A percentile compares a stretch with the other conserved stretches of the same genome.
Conservation (phyloP, 2,113 vertebrate species). For the Dinomys branickii region DNA sequence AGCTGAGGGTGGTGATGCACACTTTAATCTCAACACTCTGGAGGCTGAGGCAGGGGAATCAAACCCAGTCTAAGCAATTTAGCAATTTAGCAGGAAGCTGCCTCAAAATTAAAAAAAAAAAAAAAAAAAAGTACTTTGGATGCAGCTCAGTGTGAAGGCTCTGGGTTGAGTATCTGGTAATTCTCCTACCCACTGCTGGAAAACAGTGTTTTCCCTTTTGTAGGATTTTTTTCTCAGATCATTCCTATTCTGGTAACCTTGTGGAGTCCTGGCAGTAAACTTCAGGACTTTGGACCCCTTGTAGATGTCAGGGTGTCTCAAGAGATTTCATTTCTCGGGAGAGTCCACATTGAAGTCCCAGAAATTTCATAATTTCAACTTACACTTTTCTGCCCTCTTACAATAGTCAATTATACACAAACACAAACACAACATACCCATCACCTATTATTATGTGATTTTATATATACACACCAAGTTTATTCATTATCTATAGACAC, state of each 20-base stretch:
- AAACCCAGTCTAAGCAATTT: background rate
- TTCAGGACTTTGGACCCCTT: background rate
- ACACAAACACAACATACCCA: background rate
- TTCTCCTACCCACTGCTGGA: background rate
- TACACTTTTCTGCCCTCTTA: background rate
- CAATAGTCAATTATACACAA: background rate
- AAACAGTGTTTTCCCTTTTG: background rate
- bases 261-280: background rate
- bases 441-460: background rate
- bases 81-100: background rate
- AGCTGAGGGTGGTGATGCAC: background rate
- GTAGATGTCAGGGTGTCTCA: background rate
- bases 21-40: background rate
- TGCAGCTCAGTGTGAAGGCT: background rate
- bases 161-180: background rate
- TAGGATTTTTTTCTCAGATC: background rate
- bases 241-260: background rate
- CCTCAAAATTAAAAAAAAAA: background rate
- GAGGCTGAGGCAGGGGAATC: background rate
- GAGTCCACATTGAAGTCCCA: background rate
- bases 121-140: background rate
- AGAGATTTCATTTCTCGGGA: background rate
- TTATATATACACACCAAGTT: background rate
- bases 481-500: background rate
- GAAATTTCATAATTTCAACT: background rate